A percentile compares a stretch with the other conserved stretches of the same genome.
Conservation (phyloP, 2,888 invertebrate species). For the Tipula unca region DNA sequence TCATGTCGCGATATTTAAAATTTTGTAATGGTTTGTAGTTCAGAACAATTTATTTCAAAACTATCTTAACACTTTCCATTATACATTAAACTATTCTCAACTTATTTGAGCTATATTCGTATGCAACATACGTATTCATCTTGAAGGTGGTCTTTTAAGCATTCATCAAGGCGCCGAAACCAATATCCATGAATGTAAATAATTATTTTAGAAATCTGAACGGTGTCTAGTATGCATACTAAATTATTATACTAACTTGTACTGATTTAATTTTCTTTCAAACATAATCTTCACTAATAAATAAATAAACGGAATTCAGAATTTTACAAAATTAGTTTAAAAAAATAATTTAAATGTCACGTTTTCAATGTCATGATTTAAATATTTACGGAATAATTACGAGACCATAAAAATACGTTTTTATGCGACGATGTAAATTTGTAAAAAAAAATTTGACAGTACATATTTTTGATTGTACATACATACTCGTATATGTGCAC, state of each 20-base stretch:
- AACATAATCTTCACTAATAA: background rate
- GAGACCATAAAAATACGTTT: background rate
- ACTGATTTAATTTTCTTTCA: background rate
- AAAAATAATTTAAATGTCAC: background rate
- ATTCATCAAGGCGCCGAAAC: background rate
- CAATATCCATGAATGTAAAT: background rate
- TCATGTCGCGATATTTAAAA: too few species aligned
- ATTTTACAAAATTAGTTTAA: background rate
- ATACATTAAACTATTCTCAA: background rate
- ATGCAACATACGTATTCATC: background rate
- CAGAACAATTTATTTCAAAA: too few species aligned
- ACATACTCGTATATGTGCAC: background rate
- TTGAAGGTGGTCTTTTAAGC: background rate
- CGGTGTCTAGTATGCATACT: background rate
- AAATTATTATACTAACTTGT: background rate
- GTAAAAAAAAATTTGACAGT: background rate
- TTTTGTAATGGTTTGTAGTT: too few species aligned
- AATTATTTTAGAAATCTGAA: background rate
- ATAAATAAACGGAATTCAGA: background rate
- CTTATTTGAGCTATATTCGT: background rate
- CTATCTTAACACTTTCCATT: background rate
- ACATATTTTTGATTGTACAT: background rate
- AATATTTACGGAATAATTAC: background rate
- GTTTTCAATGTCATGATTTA: conserved; percentile 2
- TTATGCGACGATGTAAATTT: background rate